Evolutionary conservation across 2,797 vertebrate species (phyloP).

Genomic region (Pantherophis vulpinus): DNA sequence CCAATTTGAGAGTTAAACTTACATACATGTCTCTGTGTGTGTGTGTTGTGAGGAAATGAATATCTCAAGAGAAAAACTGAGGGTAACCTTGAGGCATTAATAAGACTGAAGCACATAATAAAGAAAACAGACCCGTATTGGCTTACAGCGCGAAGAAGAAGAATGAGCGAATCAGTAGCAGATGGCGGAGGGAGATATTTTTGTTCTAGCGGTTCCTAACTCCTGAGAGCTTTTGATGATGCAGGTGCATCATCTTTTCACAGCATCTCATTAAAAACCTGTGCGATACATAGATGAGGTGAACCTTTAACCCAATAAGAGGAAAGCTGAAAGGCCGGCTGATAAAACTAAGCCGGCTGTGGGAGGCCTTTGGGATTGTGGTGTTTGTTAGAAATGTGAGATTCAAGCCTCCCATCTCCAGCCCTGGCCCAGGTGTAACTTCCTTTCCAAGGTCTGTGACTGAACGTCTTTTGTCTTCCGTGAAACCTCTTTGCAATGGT

Average conservation of each 20-base stretch:
- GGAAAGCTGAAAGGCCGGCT: slow-evolving; percentile 1
- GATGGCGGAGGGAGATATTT: not conserved
- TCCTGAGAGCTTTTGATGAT: not conserved
- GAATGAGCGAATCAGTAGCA: not conserved
- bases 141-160: not conserved
- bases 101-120: not conserved
- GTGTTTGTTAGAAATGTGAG: not conserved
- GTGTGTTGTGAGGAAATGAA: not conserved
- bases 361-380: not conserved
- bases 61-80: not conserved
- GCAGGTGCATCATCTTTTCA: slow-evolving; percentile 12
- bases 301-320: slow-evolving; percentile 11
- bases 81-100: not conserved
- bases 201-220: not conserved
- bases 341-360: not conserved
- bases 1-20: not conserved
- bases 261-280: not conserved
- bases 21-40: not conserved
- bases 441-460: not conserved
- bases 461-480: not conserved
- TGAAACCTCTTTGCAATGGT: too few relatives aligned
- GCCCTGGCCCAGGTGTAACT: not conserved
- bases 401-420: not conserved
- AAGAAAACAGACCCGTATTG: not conserved
- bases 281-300: not conserved